Percentiles rank a stretch among this genome's conserved stretches.
phyloP scores from a whole-genome alignment of 64 coral and sea anemone species.

The Actinia equina region DNA sequence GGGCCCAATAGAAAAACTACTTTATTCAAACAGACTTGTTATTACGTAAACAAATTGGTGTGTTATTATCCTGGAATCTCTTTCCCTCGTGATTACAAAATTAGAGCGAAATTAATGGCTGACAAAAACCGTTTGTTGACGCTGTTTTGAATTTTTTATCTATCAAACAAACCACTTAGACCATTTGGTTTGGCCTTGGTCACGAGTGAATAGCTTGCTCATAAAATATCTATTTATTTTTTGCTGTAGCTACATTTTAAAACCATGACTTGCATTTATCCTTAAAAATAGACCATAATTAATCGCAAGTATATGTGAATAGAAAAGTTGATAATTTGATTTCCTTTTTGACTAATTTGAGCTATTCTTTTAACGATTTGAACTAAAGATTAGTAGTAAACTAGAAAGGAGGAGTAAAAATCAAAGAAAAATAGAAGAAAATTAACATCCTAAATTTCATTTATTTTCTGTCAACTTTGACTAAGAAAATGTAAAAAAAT shows the following conservation, averaged over 20 bases:
- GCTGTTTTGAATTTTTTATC: not conserved
- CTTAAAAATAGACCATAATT: not conserved
- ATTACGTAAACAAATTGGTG: not conserved
- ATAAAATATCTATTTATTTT: too few species aligned
- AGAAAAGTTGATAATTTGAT: not conserved
- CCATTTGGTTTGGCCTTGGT: not conserved
- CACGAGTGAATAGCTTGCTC: not conserved
- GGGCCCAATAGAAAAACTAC: not conserved
- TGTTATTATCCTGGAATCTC: not conserved
- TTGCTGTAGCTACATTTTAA: not conserved
- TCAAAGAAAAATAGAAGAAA: too few species aligned
- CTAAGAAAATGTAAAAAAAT: not conserved
- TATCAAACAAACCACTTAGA: constrained; percentile 2
- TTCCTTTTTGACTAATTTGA: not conserved
- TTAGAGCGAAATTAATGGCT: not conserved
- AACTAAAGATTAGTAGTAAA: not conserved
- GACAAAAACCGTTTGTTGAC: constrained; percentile 17
- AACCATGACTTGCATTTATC: not conserved
- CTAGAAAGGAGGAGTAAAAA: not conserved
- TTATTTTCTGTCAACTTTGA: too few species aligned
- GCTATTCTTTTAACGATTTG: not conserved
- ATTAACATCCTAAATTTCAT: too few species aligned
- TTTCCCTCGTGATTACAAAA: not conserved
- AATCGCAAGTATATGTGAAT: not conserved
- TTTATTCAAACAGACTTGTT: not conserved